Percentiles rank a stretch among this genome's conserved stretches.
These are phyloP conservation scores for Cheilinus undulatus DNA, from an alignment of 2,113 vertebrate species.

Conservation along the genomic window DNA sequence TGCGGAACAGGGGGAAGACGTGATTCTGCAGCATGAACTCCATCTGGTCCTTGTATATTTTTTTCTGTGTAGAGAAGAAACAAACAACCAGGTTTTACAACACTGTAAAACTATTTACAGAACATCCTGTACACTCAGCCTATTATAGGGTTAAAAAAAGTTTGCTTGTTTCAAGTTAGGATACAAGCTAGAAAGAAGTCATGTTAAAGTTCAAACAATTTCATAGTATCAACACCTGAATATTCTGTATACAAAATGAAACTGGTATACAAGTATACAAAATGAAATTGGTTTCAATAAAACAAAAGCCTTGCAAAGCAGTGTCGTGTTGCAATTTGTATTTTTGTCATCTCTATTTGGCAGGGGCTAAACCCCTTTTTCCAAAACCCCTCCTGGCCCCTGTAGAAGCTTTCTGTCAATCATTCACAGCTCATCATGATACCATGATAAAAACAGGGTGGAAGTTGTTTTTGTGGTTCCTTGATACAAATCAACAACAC, in stretches of 20 bases:
- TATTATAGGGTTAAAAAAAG: too few relatives aligned
- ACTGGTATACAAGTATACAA: too few relatives aligned
- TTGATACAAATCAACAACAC: neutral
- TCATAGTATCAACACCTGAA: too few relatives aligned
- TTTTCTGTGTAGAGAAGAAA: constrained; percentile 86
- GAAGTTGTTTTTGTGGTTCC: neutral
- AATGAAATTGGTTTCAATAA: too few relatives aligned
- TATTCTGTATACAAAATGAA: too few relatives aligned
- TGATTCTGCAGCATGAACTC: constrained; percentile 99
- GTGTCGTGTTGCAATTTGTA: too few relatives aligned
- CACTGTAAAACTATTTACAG: too few relatives aligned
- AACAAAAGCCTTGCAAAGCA: too few relatives aligned
- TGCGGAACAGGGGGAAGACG: constrained; percentile 97
- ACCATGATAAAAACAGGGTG: neutral
- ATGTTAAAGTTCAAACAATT: too few relatives aligned
- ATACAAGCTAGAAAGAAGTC: too few relatives aligned
- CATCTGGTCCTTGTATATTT: constrained; percentile 99
- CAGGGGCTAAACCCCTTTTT: neutral
- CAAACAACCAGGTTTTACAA: neutral
- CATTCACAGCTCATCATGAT: neutral
- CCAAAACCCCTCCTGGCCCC: neutral
- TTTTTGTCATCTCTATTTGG: neutral
- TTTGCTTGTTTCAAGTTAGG: too few relatives aligned
- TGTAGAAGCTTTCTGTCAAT: neutral
- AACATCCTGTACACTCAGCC: too few relatives aligned